Evolutionary conservation across 2,113 vertebrate species (phyloP).

Genomic region (Ellobius talpinus): DNA sequence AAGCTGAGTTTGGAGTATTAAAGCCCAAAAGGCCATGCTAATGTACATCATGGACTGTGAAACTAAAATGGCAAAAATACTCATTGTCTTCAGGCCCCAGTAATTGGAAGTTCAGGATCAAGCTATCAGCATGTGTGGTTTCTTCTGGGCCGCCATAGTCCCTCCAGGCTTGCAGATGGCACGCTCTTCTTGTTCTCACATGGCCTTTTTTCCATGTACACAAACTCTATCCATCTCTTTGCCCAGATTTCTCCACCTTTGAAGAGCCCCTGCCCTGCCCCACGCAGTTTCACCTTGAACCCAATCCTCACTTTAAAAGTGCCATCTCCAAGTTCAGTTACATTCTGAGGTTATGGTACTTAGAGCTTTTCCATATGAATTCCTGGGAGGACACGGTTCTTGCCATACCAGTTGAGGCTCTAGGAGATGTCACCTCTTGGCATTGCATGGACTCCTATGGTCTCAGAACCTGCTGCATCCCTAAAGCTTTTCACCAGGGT

Average conservation of each 20-base stretch:
- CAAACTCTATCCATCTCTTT: rapidly evolving
- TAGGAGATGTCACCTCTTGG: neutral
- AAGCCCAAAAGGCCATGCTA: neutral
- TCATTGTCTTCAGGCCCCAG: neutral
- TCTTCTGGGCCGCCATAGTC: neutral
- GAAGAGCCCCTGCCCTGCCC: neutral
- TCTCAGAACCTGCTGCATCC: neutral
- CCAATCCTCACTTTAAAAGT: neutral
- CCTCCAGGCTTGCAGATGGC: rapidly evolving
- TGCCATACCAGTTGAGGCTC: neutral
- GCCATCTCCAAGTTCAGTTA: neutral
- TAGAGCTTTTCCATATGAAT: neutral
- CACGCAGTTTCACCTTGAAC: neutral
- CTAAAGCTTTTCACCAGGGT: neutral
- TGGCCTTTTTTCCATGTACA: too few species aligned
- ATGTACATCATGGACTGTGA: neutral
- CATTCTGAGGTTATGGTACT: neutral
- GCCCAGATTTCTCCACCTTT: neutral
- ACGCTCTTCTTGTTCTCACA: rapidly evolving
- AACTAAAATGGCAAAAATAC: neutral
- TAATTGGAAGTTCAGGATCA: neutral
- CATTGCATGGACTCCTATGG: rapidly evolving
- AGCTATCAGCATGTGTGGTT: neutral
- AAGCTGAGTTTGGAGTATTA: neutral
- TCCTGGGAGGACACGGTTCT: neutral